A percentile compares a stretch with the other conserved stretches of the same genome.
Evolutionary conservation across 2,113 vertebrate genomes (phyloP).

Genomic region (Amia ocellicauda): DNA sequence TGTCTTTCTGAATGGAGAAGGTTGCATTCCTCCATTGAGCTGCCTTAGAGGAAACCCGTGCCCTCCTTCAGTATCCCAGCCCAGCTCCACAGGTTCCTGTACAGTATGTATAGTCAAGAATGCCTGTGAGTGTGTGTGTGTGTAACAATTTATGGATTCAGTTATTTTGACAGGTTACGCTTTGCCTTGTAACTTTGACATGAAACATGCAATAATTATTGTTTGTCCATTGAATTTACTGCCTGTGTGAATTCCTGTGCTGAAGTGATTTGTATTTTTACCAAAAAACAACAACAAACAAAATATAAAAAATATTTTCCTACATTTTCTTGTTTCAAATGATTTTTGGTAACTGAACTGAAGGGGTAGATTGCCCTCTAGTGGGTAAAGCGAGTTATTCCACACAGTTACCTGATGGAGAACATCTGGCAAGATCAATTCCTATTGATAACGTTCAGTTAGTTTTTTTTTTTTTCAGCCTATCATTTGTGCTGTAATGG

Average conservation of each 20-base stretch:
- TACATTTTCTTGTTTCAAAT: constrained; percentile 1
- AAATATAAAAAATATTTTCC: constrained; percentile 49
- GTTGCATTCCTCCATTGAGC: no score
- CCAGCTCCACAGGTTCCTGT: constrained; percentile 11
- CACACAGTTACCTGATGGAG: background rate
- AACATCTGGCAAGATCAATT: no score
- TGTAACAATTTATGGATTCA: no score
- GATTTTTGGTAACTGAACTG: constrained; percentile 11
- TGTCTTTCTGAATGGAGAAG: no score
- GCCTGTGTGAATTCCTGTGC: constrained; percentile 44
- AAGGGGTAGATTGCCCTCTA: constrained; percentile 20
- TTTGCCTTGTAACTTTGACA: constrained; percentile 35
- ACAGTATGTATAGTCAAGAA: background rate
- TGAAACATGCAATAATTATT: constrained; percentile 43
- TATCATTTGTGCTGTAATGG: no score
- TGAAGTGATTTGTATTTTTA: constrained; percentile 52
- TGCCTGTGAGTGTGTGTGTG: constrained; percentile 25
- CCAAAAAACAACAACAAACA: constrained; percentile 47
- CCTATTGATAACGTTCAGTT: no score
- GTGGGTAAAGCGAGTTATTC: constrained; percentile 23
- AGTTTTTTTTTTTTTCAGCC: no score
- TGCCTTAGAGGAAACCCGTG: no score
- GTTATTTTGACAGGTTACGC: constrained; percentile 29
- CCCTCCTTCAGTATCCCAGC: no score
- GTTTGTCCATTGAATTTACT: constrained; percentile 38